Conservation (phyloP, 2,113 vertebrate species). For the Gopherus flavomarginatus region DNA sequence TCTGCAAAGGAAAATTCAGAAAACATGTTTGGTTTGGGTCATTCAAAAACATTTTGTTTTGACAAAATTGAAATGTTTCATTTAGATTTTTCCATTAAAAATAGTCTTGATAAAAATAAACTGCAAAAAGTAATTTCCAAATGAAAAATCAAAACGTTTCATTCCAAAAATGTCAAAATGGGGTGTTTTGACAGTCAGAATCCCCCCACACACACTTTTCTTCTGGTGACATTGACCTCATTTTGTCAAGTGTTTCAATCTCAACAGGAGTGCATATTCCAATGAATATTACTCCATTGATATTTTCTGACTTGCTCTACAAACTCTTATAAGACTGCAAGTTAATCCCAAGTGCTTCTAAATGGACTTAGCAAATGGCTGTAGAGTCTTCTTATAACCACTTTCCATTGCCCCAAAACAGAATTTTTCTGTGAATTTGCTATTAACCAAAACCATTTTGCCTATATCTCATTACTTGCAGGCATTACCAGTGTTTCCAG, state of each 20-base stretch:
- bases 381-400: neutral
- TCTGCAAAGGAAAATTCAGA: neutral
- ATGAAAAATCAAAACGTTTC: too few relatives aligned
- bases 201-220: neutral
- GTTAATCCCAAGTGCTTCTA: neutral
- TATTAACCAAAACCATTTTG: too few relatives aligned
- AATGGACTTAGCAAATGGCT: neutral
- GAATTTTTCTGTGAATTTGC: too few relatives aligned
- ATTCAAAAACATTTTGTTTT: neutral
- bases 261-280: neutral
- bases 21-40: too few relatives aligned
- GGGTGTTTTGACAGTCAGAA: too few relatives aligned
- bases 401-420: neutral
- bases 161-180: too few relatives aligned
- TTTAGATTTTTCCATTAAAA: neutral
- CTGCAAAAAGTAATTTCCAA: too few relatives aligned
- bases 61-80: accelerated
- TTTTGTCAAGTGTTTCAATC: neutral
- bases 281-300: neutral
- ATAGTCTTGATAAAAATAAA: too few relatives aligned
- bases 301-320: neutral
- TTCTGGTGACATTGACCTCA: neutral
- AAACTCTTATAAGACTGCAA: neutral
- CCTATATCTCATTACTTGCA: neutral
- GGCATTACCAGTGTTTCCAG: neutral